Evolutionary conservation across 2,797 vertebrate species (phyloP).

Genomic region (Sardinella longiceps): DNA sequence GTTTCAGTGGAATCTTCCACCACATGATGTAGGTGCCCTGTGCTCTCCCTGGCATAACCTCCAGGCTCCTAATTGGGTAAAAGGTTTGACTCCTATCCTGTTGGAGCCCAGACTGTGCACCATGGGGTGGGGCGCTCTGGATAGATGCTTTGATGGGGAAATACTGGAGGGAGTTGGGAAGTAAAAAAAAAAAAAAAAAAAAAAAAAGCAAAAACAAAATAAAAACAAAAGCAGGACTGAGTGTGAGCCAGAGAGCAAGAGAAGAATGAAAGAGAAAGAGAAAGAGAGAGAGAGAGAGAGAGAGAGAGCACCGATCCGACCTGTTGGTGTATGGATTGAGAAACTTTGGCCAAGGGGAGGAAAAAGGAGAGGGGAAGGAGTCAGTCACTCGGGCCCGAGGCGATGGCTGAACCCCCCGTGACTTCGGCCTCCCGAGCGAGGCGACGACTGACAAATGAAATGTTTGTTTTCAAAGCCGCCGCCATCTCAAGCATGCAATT

Average conservation of each 20-base stretch:
- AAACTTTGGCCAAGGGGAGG: slow-evolving; percentile 39
- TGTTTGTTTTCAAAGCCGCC: slow-evolving; percentile 32
- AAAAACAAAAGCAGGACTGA: slow-evolving; percentile 39
- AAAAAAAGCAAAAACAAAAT: slow-evolving; percentile 29
- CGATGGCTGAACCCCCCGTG: slow-evolving; percentile 33
- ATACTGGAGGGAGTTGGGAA: not conserved
- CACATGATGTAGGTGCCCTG: not conserved
- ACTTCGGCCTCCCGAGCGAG: slow-evolving; percentile 33
- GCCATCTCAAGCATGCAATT: slow-evolving; percentile 26
- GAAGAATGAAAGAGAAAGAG: not conserved
- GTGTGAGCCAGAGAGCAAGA: not conserved
- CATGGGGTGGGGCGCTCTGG: not conserved
- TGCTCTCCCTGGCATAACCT: not conserved
- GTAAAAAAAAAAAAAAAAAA: not conserved
- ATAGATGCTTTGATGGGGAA: not conserved
- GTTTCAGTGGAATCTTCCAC: not conserved
- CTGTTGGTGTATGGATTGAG: not conserved
- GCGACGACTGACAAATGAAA: slow-evolving; percentile 34
- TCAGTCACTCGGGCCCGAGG: not conserved
- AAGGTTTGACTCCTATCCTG: not conserved
- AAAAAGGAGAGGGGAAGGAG: not conserved
- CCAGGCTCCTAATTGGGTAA: slow-evolving; percentile 9
- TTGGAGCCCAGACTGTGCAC: not conserved
- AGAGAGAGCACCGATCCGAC: not conserved
- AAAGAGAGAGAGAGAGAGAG: not conserved